Conservation (phyloP, 2,113 vertebrate genomes). For the Haemorhous mexicanus region DNA sequence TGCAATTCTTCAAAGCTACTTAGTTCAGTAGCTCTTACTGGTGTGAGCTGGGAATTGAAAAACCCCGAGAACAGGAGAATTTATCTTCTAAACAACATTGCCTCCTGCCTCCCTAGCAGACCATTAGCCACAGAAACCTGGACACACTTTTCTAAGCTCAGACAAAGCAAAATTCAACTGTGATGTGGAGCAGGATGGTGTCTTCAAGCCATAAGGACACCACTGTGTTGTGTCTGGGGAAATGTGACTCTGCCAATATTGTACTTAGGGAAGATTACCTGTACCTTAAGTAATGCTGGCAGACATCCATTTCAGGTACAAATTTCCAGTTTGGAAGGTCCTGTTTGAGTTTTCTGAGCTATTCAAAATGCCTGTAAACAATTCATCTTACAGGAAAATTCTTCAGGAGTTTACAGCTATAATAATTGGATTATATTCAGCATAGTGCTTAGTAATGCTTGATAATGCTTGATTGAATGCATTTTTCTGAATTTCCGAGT, state of each 20-base stretch:
- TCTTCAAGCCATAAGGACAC: background rate
- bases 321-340: background rate
- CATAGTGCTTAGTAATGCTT: background rate
- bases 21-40: background rate
- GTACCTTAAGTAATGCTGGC: background rate
- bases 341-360: background rate
- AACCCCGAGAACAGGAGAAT: accelerated
- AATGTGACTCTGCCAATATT: background rate
- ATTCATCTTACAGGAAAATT: background rate
- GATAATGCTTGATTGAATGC: background rate
- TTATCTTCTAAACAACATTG: background rate
- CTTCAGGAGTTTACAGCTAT: background rate
- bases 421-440: background rate
- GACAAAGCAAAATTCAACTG: background rate
- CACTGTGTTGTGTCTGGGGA: background rate
- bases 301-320: background rate
- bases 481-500: background rate
- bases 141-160: background rate
- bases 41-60: background rate
- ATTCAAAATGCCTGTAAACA: background rate
- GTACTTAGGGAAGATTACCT: background rate
- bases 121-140: background rate
- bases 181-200: background rate
- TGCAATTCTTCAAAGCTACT: background rate
- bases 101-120: background rate